A percentile compares a stretch with the other conserved stretches of the same genome.
Conservation (phyloP, 2,888 invertebrate species). For the Acronicta aceris region DNA sequence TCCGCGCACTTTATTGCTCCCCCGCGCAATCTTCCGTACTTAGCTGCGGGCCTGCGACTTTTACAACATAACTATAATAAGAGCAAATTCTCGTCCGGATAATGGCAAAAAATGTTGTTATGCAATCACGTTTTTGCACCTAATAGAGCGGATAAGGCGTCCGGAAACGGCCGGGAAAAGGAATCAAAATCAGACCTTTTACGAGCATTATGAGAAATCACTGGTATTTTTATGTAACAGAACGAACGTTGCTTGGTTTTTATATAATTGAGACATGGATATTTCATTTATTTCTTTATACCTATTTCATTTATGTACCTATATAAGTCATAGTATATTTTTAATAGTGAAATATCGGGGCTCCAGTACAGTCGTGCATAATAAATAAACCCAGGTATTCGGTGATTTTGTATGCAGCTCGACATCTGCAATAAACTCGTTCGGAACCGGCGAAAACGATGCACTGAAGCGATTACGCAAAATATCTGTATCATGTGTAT, state of each 20-base stretch:
- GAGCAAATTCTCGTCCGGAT: constrained; percentile 30
- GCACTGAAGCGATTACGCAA: constrained; percentile 49
- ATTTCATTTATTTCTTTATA: too few species aligned
- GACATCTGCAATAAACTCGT: constrained; percentile 53
- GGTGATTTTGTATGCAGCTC: constrained; percentile 57
- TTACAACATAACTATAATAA: constrained; percentile 34
- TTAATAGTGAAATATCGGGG: constrained; percentile 14
- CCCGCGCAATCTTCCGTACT: constrained; percentile 71
- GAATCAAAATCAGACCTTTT: constrained; percentile 16
- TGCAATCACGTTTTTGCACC: constrained; percentile 24
- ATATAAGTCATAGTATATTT: constrained; percentile 2
- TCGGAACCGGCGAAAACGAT: constrained; percentile 43
- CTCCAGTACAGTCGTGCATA: constrained; percentile 8
- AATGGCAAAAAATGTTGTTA: constrained; percentile 28
- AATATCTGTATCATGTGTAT: constrained; percentile 27
- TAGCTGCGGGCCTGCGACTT: constrained; percentile 65
- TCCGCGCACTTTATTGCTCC: constrained; percentile 84
- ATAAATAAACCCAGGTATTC: constrained; percentile 37
- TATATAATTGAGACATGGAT: neutral
- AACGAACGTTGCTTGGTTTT: neutral
- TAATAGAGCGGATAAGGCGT: constrained; percentile 29
- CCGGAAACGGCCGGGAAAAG: neutral
- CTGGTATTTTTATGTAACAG: neutral
- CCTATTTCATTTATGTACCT: too few species aligned
- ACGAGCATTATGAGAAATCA: constrained; percentile 4